These are phyloP conservation scores for Bubo bubo DNA, from an alignment of 2,113 vertebrate species.

Conservation along the genomic window DNA sequence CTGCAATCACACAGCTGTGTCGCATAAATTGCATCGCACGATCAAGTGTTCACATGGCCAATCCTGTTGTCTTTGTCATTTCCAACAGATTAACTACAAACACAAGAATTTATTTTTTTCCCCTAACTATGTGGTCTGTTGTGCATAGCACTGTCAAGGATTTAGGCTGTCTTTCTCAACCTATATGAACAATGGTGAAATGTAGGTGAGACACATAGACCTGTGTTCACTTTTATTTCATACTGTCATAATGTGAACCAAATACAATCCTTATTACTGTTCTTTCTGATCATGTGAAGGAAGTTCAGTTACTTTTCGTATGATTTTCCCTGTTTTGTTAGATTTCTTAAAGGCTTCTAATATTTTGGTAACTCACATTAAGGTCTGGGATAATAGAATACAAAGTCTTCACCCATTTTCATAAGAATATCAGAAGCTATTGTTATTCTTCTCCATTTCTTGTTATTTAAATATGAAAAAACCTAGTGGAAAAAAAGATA, in stretches of 20 bases:
- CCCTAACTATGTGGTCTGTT: background rate
- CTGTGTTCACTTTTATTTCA: background rate
- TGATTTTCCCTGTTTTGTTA: background rate
- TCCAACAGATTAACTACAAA: background rate
- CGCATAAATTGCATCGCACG: accelerated
- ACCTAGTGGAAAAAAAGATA: background rate
- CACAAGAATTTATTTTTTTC: background rate
- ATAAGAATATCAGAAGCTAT: background rate
- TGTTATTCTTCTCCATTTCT: background rate
- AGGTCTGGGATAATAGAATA: background rate
- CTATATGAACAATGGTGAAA: background rate
- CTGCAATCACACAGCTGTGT: background rate
- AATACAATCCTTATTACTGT: background rate
- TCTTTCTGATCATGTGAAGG: background rate
- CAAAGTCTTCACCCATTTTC: background rate
- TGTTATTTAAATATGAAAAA: background rate
- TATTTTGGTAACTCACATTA: background rate
- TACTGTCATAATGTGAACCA: background rate
- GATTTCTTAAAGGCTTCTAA: background rate
- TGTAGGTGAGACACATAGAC: background rate
- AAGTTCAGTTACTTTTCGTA: background rate
- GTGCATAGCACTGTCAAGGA: background rate
- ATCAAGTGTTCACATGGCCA: background rate
- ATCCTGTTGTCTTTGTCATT: background rate
- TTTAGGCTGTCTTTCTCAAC: background rate